phyloP scores from a whole-genome alignment of 2,888 invertebrate genomes.

The Octonoba sinensis region DNA sequence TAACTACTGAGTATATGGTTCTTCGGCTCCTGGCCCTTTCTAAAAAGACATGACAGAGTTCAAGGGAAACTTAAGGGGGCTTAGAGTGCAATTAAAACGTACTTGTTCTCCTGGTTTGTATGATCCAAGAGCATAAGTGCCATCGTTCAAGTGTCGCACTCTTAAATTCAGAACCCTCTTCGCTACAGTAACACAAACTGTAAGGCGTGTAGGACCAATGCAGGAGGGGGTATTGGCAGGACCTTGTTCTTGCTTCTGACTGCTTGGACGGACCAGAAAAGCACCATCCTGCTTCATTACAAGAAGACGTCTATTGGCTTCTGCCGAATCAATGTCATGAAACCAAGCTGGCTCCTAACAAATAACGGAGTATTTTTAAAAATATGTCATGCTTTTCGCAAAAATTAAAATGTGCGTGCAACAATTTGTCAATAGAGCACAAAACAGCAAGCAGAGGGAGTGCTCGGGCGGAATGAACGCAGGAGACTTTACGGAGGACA shows the following conservation, averaged over 20 bases:
- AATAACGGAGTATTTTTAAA: too few species aligned
- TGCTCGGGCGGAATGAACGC: too few species aligned
- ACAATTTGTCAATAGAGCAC: too few species aligned
- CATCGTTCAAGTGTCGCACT: conserved; percentile 5
- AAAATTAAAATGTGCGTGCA: too few species aligned
- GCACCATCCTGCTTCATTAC: conserved; percentile 26
- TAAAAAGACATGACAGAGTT: background rate
- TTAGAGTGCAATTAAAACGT: background rate
- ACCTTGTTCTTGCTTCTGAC: background rate
- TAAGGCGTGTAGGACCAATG: background rate
- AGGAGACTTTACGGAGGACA: too few species aligned
- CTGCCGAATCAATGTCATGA: conserved; percentile 26
- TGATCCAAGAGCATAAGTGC: conserved; percentile 19
- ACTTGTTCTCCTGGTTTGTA: conserved; percentile 15
- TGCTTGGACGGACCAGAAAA: conserved; percentile 35
- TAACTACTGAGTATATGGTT: too few species aligned
- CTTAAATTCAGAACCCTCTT: conserved; percentile 21
- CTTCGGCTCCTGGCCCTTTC: too few species aligned
- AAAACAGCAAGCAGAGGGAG: too few species aligned
- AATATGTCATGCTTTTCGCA: too few species aligned
- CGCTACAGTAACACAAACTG: conserved; percentile 10
- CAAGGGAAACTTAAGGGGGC: too few species aligned
- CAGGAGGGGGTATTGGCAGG: too few species aligned
- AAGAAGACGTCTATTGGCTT: conserved; percentile 10
- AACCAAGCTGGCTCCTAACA: conserved; percentile 16